Evolutionary conservation across 2,888 invertebrate species (phyloP).

Genomic region (Dendrolimus pini): DNA sequence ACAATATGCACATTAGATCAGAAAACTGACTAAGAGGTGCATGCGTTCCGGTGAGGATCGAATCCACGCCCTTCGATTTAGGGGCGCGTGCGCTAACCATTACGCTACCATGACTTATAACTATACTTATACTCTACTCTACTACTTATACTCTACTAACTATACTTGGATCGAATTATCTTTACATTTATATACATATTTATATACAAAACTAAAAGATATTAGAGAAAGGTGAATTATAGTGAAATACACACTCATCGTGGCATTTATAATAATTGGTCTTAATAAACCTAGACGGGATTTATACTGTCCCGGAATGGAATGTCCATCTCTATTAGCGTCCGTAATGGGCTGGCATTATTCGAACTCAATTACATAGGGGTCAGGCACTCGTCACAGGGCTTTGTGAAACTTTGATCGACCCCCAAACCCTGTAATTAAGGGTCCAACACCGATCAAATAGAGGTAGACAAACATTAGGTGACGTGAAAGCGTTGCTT

Average conservation of each 20-base stretch:
- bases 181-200: too few relatives aligned
- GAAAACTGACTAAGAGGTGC: too few relatives aligned
- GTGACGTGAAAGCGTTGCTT: too few relatives aligned
- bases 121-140: too few relatives aligned
- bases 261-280: not conserved
- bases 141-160: too few relatives aligned
- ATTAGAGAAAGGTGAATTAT: not conserved
- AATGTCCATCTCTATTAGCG: not conserved
- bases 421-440: conserved; percentile 5
- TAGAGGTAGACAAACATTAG: not conserved
- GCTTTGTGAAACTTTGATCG: conserved; percentile 1
- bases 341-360: not conserved
- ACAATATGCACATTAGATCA: too few relatives aligned
- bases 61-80: too few relatives aligned
- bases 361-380: not conserved
- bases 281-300: not conserved
- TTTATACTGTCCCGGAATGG: not conserved
- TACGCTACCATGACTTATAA: too few relatives aligned
- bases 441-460: not conserved
- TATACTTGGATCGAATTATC: too few relatives aligned
- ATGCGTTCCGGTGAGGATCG: too few relatives aligned
- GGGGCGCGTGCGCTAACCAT: too few relatives aligned
- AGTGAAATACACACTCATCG: not conserved
- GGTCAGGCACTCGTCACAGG: not conserved
- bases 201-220: too few relatives aligned